Evolutionary conservation across 1,140 invertebrate species (phyloP), one percentile per base, ranked within the genome.

Genomic region (Bombus picipes): DNA sequence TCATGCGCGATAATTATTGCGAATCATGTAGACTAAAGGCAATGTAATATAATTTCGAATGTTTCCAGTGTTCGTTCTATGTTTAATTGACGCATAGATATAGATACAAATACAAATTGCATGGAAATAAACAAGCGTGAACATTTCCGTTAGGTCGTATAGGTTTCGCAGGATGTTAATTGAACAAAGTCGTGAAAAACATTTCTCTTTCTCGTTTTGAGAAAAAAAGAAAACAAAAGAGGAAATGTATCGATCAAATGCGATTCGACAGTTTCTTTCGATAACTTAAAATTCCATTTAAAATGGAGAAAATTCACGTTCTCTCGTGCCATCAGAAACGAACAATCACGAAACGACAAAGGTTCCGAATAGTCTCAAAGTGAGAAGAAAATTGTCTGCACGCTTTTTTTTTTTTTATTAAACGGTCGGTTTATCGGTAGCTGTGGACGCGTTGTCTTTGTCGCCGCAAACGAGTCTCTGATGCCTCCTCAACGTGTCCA

Each of bases 401-500:
- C n/a, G 32, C 15, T 18, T 18, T 34, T 34, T 34, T n/a, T 32
- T 18, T n/a, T 43, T 62, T 53, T 34, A 39, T 87, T 87, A 80
- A 25, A 59, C 73, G n/a, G 41, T 47, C 13, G 77, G 18, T 34
- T 81, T 89, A 3, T 87, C 86, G 53, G 81, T 32, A 43, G 78
- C 70, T 2, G 66, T 59, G 4, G 88, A 71, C n/a, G 73, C 76
- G 71, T 37, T 80, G 5, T 90, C 89, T 28, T 87, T 89, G 57
- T 92, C 91, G 12, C 91, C 90, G 59, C 94, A 95, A 34, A 94
- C 92, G 6, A 94, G 84, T 53, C 92, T 91, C 68, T 94, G 93
- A 87, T 95, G 94, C 43, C 94, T 89, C 10, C 93, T 89, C 13
- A 95, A 57, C 73, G 94, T 96, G 53, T 95, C 95, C 37, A 93